Evolutionary conservation across 2,113 vertebrate species (phyloP), one percentile per base, ranked within the genome.

Genomic region (Thamnophis sirtalis): DNA sequence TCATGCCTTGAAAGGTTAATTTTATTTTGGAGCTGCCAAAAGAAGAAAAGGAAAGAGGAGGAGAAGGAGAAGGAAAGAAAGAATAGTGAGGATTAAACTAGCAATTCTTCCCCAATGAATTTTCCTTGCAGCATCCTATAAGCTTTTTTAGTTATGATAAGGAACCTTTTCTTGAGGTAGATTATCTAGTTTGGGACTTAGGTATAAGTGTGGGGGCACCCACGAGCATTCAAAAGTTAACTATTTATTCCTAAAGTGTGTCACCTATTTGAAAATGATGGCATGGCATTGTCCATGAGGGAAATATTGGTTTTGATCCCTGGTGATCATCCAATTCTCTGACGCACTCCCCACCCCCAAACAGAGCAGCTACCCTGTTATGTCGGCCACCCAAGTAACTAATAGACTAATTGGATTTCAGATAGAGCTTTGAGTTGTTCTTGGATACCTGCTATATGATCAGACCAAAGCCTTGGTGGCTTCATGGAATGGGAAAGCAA

Each of bases 191-290:
- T 48, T 80, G 89, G 55, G 28, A 63, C 48, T 91, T 86, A n/a
- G 49, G 21, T 43, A 51, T 90, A 86, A 22, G 0, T 10, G 3
- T 80, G 63, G 49, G 5, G 93, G 92, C 58, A 43, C 26, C 53
- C 54, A 56, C 21, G 15, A 89, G 26, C 28, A 28, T 88, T 86
- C 73, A 89, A 26, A 7, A 90, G 58, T 92, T 28, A 63, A 63
- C 10, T 28, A 63, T 63, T 94, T 94, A 91, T 91, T 89, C 54
- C 5, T 43, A 88, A 91, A 11, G 50, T 85, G 86, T 93, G 80
- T 21, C 68, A 92, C 54, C 53, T 89, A 10, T 33, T 68, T 63
- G 33, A 87, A 88, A 93, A 22, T 4, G 26, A 22, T 4, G 26
- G 26, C 63, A 88, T 90, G 91, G 90, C 86, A 87, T 51, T 86